Conservation (phyloP, 2,113 vertebrate species). For the Dasyurus viverrinus region DNA sequence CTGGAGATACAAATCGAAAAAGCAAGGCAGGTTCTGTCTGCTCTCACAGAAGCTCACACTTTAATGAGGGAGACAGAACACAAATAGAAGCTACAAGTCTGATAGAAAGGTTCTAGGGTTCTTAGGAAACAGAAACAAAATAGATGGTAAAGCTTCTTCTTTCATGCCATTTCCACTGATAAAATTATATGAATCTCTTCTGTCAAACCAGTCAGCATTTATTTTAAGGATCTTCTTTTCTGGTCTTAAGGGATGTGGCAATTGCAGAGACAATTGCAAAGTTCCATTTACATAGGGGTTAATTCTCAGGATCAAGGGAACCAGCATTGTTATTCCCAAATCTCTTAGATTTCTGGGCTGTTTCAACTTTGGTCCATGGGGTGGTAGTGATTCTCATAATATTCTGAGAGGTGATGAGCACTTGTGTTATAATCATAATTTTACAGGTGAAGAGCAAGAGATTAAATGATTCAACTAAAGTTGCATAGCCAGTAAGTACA, state of each 20-base stretch:
- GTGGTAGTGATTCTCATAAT: background rate
- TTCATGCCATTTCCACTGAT: background rate
- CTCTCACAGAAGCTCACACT: background rate
- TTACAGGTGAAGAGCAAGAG: background rate
- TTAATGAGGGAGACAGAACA: background rate
- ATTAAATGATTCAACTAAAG: background rate
- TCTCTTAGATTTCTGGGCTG: background rate
- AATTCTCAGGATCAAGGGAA: background rate
- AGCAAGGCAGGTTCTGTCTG: background rate
- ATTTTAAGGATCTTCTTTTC: background rate
- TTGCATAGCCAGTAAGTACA: background rate
- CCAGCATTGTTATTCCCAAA: background rate
- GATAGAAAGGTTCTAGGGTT: background rate
- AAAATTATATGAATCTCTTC: background rate
- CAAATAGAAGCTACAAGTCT: background rate
- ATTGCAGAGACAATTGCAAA: background rate
- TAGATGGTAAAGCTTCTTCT: background rate
- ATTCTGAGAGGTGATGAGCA: background rate
- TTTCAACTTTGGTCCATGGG: background rate
- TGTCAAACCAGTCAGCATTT: background rate
- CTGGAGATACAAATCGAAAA: background rate
- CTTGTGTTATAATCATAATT: background rate
- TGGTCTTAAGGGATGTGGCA: background rate
- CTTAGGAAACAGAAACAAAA: background rate
- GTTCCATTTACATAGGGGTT: background rate